Evolutionary conservation across 2,113 vertebrate species (phyloP), one percentile per base, ranked within the genome.

Genomic region (Labrus mixtus): DNA sequence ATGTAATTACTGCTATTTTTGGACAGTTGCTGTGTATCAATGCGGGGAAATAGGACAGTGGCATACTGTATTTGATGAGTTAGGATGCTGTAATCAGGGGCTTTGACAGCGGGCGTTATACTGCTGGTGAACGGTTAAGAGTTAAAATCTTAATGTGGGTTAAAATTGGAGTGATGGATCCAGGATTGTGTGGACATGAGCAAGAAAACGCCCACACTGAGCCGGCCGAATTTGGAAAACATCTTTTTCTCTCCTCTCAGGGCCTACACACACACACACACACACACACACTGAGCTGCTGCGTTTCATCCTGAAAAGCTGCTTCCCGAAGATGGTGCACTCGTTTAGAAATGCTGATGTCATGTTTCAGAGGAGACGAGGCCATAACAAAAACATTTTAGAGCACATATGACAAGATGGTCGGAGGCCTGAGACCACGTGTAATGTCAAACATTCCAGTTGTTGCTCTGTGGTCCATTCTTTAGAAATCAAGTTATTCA

Each of bases 131-230:
- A 16, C 16, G 5, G 1, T 51, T 8, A 1, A 45, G 59, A 73
- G 39, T 48, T 70, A 29, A 70, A 16, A 37, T 37, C 55, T 59
- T 23, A 23, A 57, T 69, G 29, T 6, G 29, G 33, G 54, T 36
- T 64, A 73, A 63, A 73, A 73, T 45, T 73, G 60, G 70, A 64
- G 10, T 11, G 59, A 55, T 64, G 70, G 22, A 33, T 55, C 70
- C 53, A 57, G 39, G 25, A 50, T 8, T 50, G 43, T 74, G 61
- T 65, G 72, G 72, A 57, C 53, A 50, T 45, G 29, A 50, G 53
- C 19, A 16, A 58, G 62, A 58, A 66, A 15, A 50, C 72, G n/a
- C 72, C 72, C 62, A 74, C 72, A 39, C 54, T 25, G 72, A 75
- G 53, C 41, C 72, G n/a, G 53, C 72, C 39, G 53, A 39, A 75